A percentile compares a stretch with the other conserved stretches of the same genome.
Conservation (phyloP, 2,113 vertebrate species). For the Pica pica region DNA sequence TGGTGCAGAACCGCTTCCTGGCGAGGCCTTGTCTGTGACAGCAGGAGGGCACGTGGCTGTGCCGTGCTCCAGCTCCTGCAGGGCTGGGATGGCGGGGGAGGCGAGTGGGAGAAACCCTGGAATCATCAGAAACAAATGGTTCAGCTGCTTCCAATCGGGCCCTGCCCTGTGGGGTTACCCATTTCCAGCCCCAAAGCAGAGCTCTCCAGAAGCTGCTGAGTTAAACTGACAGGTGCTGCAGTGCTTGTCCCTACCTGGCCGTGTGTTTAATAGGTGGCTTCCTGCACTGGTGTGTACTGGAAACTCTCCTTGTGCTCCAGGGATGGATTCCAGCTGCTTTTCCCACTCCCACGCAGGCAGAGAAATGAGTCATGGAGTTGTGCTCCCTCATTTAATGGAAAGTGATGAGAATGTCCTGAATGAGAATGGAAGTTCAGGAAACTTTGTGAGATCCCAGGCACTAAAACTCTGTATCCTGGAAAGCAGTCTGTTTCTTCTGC, state of each 20-base stretch:
- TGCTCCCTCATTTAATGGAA: not conserved
- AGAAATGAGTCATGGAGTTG: not conserved
- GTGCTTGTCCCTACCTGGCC: not conserved
- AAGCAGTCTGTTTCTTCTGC: not conserved
- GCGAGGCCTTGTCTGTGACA: not conserved
- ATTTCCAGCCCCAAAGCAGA: not conserved
- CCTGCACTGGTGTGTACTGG: not conserved
- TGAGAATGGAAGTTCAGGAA: not conserved
- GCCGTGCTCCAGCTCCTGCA: not conserved
- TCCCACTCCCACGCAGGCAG: not conserved
- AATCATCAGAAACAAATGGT: not conserved
- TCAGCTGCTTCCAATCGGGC: not conserved
- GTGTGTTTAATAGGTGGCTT: not conserved
- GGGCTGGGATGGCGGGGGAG: not conserved
- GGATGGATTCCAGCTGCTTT: slow-evolving; percentile 43
- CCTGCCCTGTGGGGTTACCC: not conserved
- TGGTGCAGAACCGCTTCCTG: not conserved
- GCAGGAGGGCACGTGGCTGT: not conserved
- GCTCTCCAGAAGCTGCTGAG: not conserved
- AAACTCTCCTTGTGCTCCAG: not conserved
- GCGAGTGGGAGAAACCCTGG: not conserved
- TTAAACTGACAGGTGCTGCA: not conserved
- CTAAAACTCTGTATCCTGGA: not conserved
- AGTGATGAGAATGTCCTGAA: not conserved
- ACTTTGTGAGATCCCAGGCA: not conserved